Percentiles rank a stretch among this genome's conserved stretches.
Conservation (phyloP, 2,113 vertebrate genomes). For the Amphiprion ocellaris region DNA sequence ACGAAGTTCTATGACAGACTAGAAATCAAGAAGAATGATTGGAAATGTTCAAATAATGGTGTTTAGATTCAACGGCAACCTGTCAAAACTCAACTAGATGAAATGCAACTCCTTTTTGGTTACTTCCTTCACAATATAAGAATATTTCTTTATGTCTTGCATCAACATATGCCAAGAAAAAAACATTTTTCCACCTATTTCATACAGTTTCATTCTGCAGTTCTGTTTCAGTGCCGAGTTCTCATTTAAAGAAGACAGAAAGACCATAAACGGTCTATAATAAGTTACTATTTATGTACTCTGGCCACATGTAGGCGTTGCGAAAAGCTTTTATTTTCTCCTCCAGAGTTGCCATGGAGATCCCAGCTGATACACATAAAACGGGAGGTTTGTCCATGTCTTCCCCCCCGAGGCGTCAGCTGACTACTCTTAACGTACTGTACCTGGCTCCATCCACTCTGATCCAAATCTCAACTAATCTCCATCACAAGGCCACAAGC, state of each 20-base stretch:
- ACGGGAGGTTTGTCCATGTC: constrained; percentile 25
- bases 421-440: constrained; percentile 58
- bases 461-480: constrained; percentile 79
- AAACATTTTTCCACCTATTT: neutral
- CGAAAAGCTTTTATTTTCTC: constrained; percentile 1
- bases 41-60: too few species aligned
- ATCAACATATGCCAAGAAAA: neutral
- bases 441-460: constrained; percentile 59
- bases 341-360: constrained; percentile 33
- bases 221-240: neutral
- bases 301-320: constrained; percentile 6
- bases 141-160: too few species aligned
- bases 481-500: constrained; percentile 66
- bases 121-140: neutral
- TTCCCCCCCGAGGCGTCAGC: constrained; percentile 35
- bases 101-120: neutral
- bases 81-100: neutral
- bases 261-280: constrained; percentile 10
- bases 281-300: neutral
- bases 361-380: neutral
- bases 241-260: neutral
- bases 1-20: neutral
- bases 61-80: neutral
- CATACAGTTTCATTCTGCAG: neutral
- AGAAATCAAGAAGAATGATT: neutral